Evolutionary conservation across 1,140 invertebrate genomes (phyloP).

Genomic region (Magallana gigas): DNA sequence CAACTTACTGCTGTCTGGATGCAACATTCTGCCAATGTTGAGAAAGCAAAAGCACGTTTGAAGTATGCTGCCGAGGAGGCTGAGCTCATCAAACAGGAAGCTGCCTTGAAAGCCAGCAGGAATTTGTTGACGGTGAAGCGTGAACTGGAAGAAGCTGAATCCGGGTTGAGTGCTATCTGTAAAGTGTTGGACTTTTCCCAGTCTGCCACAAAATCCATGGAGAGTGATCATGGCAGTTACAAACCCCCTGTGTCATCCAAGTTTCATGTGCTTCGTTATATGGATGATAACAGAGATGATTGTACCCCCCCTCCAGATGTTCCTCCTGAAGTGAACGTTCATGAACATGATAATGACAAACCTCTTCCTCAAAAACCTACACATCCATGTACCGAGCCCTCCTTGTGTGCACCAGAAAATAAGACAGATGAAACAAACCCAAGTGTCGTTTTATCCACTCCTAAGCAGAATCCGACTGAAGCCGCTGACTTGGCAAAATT

Average conservation of each 20-base stretch:
- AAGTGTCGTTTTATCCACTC: neutral
- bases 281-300: neutral
- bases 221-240: neutral
- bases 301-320: neutral
- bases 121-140: slow-evolving; percentile 13
- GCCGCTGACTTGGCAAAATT: slow-evolving; percentile 5
- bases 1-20: neutral
- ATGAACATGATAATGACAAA: neutral
- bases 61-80: slow-evolving; percentile 40
- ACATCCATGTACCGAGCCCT: neutral
- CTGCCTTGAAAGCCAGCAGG: slow-evolving; percentile 21
- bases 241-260: neutral
- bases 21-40: neutral
- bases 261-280: neutral
- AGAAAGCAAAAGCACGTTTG: slow-evolving; percentile 1
- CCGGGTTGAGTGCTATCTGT: neutral
- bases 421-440: neutral
- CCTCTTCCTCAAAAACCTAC: neutral
- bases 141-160: slow-evolving; percentile 37
- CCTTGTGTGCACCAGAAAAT: neutral
- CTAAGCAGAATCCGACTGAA: neutral
- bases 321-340: neutral
- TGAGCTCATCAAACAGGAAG: neutral
- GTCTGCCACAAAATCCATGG: neutral
- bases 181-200: slow-evolving; percentile 6